Evolutionary conservation across 2,113 vertebrate genomes (phyloP), one percentile per base, ranked within the genome.

Genomic region (Melozone crissalis): DNA sequence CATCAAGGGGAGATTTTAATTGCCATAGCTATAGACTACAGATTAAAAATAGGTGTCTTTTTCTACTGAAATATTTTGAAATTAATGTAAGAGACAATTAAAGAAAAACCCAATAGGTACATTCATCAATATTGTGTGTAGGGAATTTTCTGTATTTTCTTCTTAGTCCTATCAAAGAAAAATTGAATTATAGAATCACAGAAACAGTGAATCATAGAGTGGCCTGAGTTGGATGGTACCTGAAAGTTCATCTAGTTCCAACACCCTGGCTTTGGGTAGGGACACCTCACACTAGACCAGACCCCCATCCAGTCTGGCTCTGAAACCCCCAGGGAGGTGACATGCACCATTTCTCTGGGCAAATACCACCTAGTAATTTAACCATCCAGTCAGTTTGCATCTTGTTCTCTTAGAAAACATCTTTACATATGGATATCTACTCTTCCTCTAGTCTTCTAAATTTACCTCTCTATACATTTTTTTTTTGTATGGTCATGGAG

Each of bases 111-210:
- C 3, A 3, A 4, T 31, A 58, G 21, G 49, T 35, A 31, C 1
- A 54, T 6, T 54, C 10, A 47, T 15, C 24, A 71, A 4, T 65
- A 55, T 72, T 83, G 72, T 3, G 2, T 51, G 6, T 35, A 39
- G 9, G 10, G 2, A 0, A 0, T 5, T n/a, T 89, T 72, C 22
- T 76, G 0, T 35, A 6, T 80, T 87, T 84, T 71, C 59, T 66
- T 49, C 43, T 47, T 15, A 37, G 13, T 39, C 15, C 24, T 39
- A 20, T n/a, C 12, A 71, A 46, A 54, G 33, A 28, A 37, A n/a
- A 37, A 18, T 24, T 10, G 19, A 57, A 28, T 35, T 27, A 33
- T 4, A 26, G 7, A 84, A 72, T 59, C 51, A 31, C 3, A 68
- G 52, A 68, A 39, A n/a, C 9, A 41, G 1, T 33, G 22, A 33